These are phyloP conservation scores for Nomada fabriciana DNA, from an alignment of 2,888 invertebrate species.

Conservation along the genomic window DNA sequence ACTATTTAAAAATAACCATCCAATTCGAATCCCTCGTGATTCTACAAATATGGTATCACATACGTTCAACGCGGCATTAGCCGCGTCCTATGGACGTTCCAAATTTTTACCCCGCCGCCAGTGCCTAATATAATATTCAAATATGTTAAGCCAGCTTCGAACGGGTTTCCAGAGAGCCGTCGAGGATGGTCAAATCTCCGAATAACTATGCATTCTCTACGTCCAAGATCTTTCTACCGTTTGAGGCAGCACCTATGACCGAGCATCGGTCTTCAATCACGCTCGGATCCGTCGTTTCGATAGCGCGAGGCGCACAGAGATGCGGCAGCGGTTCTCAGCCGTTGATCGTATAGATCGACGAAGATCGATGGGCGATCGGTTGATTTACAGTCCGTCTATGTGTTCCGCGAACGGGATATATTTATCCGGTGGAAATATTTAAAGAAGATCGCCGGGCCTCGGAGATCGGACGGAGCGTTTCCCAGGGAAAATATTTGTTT, in stretches of 20 bases:
- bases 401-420: conserved; percentile 40
- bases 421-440: conserved; percentile 62
- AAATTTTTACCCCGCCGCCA: conserved; percentile 9
- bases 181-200: not conserved
- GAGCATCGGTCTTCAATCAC: conserved; percentile 71
- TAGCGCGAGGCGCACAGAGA: conserved; percentile 66
- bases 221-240: conserved; percentile 16
- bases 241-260: conserved; percentile 48
- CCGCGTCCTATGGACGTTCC: not conserved
- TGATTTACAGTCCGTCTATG: conserved; percentile 52
- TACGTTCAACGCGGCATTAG: not conserved
- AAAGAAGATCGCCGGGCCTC: conserved; percentile 47
- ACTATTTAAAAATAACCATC: not conserved
- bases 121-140: conserved; percentile 30
- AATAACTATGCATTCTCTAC: conserved; percentile 30
- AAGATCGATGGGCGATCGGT: conserved; percentile 61
- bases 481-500: conserved; percentile 58
- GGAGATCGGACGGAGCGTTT: conserved; percentile 14
- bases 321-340: conserved; percentile 67
- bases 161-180: conserved; percentile 12
- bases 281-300: conserved; percentile 70
- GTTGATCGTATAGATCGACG: conserved; percentile 53
- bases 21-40: not conserved
- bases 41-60: not conserved
- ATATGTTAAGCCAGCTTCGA: conserved; percentile 22